Conservation (phyloP, 2,888 invertebrate species). For the Synergus itoensis region DNA sequence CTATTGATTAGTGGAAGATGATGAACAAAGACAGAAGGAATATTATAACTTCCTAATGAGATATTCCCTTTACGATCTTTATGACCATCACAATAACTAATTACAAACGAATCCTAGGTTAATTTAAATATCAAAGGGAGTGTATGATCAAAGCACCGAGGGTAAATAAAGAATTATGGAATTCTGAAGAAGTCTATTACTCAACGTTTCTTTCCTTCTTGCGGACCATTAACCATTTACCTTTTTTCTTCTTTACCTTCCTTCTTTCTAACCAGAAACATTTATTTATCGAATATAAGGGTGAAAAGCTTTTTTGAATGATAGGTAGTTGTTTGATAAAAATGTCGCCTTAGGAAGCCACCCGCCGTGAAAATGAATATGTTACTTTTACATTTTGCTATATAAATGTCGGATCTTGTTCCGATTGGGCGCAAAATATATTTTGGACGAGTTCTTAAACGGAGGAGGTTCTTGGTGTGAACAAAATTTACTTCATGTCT, state of each 20-base stretch:
- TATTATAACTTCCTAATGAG: not conserved
- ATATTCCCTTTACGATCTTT: not conserved
- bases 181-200: not conserved
- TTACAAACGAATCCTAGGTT: not conserved
- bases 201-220: not conserved
- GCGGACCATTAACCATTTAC: not conserved
- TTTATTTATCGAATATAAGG: not conserved
- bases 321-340: too few species aligned
- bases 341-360: too few species aligned
- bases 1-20: too few species aligned
- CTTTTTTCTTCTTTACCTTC: not conserved
- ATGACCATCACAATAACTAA: not conserved
- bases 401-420: not conserved
- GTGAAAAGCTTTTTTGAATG: too few species aligned
- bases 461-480: not conserved
- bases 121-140: not conserved
- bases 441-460: not conserved
- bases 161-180: not conserved
- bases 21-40: too few species aligned
- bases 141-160: not conserved
- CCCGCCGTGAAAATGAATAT: too few species aligned
- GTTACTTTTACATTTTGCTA: too few species aligned
- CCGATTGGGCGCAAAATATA: not conserved
- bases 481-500: slow-evolving; percentile 9
- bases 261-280: not conserved